Evolutionary conservation across 2,888 invertebrate genomes (phyloP), one percentile per base, ranked within the genome.

Genomic region (Dynastes grantii): DNA sequence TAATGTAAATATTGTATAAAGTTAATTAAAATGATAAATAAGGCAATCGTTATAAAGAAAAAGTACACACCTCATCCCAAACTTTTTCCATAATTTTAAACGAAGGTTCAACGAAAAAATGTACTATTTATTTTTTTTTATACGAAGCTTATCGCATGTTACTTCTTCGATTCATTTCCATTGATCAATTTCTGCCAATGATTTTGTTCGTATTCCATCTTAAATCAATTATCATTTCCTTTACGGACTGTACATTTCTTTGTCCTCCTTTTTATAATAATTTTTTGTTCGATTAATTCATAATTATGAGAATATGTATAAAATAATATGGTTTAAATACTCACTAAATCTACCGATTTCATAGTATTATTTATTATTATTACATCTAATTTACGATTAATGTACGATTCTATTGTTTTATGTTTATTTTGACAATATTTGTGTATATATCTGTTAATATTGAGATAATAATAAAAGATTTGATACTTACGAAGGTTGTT

Each of bases 381-480:
- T 49, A 45, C 49, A 37, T 16, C 11, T 45, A 49, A 27, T 68
- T 51, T 51, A 68, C 22, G 29, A 32, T 63, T 27, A 63, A 51
- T 51, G 45, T 63, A 75, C 27, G 45, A 61, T 61, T 75, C 45
- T 40, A 75, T 63, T 61, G 73, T 73, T 73, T 53, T 53, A 73
- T 58, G 40, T 61, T 61, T 45, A 75, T 45, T 75, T 45, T 32
- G 45, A 61, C 55, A 55, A 49, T 13, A 40, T 71, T 61, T 58
- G 45, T 75, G 61, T 75, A 75, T 61, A 75, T 71, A 75, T 45
- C 45, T 75, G 73, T 75, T 75, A 75, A 75, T 75, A 75, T 61
- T 75, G 45, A 27, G 61, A 63, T 75, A 27, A 63, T 58, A 75
- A 75, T 75, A 75, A 75, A 75, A 45, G 45, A 75, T 75, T 75